A percentile compares a stretch with the other conserved stretches of the same genome.
Conservation (phyloP, 2,888 invertebrate species). For the Epirrhoe tristata region DNA sequence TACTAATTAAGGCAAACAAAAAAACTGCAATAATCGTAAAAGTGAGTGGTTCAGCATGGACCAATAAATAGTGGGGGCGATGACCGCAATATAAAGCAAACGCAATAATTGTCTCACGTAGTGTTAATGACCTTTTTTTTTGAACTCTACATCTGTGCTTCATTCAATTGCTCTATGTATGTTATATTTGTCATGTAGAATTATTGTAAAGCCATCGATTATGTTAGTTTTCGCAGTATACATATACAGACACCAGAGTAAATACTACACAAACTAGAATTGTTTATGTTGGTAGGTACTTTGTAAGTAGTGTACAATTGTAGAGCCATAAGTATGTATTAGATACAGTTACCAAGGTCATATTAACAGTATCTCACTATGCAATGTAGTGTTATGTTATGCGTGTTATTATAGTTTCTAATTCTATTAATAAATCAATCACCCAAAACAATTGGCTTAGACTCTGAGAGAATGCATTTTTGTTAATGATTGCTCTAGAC, state of each 20-base stretch:
- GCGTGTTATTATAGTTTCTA: too few species aligned
- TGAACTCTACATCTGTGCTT: constrained; percentile 53
- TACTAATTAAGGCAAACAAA: constrained; percentile 6
- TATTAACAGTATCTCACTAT: constrained; percentile 13
- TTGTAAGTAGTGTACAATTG: neutral
- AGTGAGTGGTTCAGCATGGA: constrained; percentile 52
- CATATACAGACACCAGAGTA: too few species aligned
- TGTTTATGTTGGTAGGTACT: neutral
- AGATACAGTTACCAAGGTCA: constrained; percentile 24
- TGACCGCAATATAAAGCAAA: constrained; percentile 83
- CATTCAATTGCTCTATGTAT: constrained; percentile 28
- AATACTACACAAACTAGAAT: neutral
- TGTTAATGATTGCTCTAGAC: too few species aligned
- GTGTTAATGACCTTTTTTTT: constrained; percentile 84
- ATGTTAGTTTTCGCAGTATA: neutral
- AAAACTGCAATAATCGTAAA: constrained; percentile 37
- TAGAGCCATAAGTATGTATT: neutral
- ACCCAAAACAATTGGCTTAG: too few species aligned
- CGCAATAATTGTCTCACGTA: constrained; percentile 81
- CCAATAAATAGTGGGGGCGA: constrained; percentile 74
- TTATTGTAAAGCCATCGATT: neutral
- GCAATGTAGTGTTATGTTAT: neutral
- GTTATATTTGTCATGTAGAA: neutral
- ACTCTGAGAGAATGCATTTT: too few species aligned
- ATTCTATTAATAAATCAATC: too few species aligned